phyloP scores from a whole-genome alignment of 2,113 vertebrate species.

The Phycodurus eques region DNA sequence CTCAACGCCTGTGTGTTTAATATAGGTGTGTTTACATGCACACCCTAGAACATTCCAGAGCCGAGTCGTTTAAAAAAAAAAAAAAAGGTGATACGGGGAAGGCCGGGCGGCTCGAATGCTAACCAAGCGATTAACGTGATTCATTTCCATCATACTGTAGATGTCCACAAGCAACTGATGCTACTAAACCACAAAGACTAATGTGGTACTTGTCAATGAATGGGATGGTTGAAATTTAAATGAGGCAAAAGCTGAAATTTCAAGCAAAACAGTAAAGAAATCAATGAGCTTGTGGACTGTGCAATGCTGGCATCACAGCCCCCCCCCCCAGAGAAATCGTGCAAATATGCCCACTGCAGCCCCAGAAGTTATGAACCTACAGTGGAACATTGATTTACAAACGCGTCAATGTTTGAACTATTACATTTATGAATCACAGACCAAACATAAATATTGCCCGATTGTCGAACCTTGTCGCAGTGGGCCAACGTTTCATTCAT shows the following conservation, averaged over 20 bases:
- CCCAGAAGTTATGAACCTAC: neutral
- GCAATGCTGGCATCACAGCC: neutral
- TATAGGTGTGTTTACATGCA: constrained; percentile 10
- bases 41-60: constrained; percentile 45
- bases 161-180: too few relatives aligned
- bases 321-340: neutral
- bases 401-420: too few relatives aligned
- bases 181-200: neutral
- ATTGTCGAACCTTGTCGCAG: too few relatives aligned
- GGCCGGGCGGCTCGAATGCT: neutral
- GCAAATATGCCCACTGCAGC: neutral
- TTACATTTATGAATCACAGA: too few relatives aligned
- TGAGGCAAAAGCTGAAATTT: neutral
- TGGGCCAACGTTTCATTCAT: too few relatives aligned
- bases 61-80: neutral
- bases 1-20: constrained; percentile 22
- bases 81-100: neutral
- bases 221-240: too few relatives aligned
- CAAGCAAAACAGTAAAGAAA: neutral
- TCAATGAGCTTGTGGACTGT: neutral
- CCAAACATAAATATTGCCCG: too few relatives aligned
- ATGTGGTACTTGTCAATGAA: too few relatives aligned
- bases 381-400: too few relatives aligned
- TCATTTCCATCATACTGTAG: too few relatives aligned
- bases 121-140: too few relatives aligned